Percentiles rank a stretch among this genome's conserved stretches.
phyloP scores from a whole-genome alignment of 2,888 invertebrate genomes.

The Agriopis leucophaearia region DNA sequence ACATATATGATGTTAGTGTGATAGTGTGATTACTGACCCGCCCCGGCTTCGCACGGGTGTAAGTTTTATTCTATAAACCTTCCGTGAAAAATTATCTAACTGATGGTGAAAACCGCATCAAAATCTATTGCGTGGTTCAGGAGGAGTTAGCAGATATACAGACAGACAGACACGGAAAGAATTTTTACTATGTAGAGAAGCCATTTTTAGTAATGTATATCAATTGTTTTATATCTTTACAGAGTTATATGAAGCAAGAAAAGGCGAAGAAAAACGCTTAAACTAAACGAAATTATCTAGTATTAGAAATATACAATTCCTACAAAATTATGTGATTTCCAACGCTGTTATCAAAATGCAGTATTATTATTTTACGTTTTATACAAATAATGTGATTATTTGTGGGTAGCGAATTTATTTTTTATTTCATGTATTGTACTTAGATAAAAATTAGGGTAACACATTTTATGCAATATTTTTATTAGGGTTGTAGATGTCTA shows the following conservation, averaged over 20 bases:
- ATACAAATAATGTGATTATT: background rate
- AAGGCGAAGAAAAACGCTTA: slow-evolving; percentile 62
- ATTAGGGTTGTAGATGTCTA: too few species aligned
- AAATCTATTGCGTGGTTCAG: too few species aligned
- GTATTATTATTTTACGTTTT: slow-evolving; percentile 4
- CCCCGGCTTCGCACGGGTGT: too few species aligned
- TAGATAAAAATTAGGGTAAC: background rate
- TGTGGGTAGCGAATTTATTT: slow-evolving; percentile 4
- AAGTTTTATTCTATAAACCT: too few species aligned
- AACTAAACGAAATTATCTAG: slow-evolving; percentile 25
- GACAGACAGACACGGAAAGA: too few species aligned
- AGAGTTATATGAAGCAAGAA: slow-evolving; percentile 72
- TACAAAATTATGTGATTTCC: slow-evolving; percentile 3
- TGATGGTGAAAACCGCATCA: too few species aligned
- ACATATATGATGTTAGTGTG: too few species aligned
- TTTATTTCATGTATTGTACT: background rate
- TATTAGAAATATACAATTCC: slow-evolving; percentile 31
- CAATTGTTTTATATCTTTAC: slow-evolving; percentile 51
- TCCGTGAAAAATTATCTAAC: too few species aligned
- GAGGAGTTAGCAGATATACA: too few species aligned
- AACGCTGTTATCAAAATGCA: background rate
- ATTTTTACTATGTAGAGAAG: background rate
- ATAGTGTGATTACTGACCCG: too few species aligned
- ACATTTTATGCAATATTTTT: too few species aligned
- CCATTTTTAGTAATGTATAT: too few species aligned